These are phyloP conservation scores for Orussus abietinus DNA, from an alignment of 1,140 invertebrate species.

Conservation along the genomic window DNA sequence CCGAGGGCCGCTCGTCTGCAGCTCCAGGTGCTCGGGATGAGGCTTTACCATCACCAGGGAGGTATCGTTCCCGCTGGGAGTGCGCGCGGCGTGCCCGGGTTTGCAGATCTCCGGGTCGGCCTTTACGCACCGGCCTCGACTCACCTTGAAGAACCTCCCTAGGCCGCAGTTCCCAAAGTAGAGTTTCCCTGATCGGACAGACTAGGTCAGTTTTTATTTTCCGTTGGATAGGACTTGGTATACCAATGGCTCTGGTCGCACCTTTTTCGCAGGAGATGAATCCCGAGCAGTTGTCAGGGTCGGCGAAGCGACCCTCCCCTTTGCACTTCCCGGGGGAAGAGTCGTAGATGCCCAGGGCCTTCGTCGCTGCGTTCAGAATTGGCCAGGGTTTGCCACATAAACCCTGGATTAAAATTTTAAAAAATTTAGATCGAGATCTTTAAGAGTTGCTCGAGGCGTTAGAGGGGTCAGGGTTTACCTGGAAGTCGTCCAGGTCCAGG, in stretches of 20 bases:
- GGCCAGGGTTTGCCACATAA: constrained; percentile 66
- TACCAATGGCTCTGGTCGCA: too few relatives aligned
- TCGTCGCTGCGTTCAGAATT: constrained; percentile 58
- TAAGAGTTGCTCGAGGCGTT: not conserved
- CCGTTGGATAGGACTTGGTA: too few relatives aligned
- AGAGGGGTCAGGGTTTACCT: constrained; percentile 26
- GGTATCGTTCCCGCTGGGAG: too few relatives aligned
- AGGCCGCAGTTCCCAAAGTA: constrained; percentile 39
- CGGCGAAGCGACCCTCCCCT: constrained; percentile 54
- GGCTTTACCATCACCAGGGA: too few relatives aligned
- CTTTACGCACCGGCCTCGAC: constrained; percentile 26
- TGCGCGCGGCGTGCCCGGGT: constrained; percentile 26
- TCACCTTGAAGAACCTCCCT: constrained; percentile 34
- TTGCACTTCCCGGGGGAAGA: constrained; percentile 42
- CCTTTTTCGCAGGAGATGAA: constrained; percentile 67
- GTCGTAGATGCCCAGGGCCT: constrained; percentile 51
- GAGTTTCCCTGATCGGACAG: too few relatives aligned
- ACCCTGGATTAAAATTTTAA: constrained; percentile 42
- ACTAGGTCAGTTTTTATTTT: too few relatives aligned
- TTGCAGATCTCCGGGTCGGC: constrained; percentile 35
- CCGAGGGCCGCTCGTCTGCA: constrained; percentile 43
- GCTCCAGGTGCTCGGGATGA: too few relatives aligned
- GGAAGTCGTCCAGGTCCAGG: constrained; percentile 66
- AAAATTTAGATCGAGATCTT: not conserved
- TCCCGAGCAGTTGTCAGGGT: constrained; percentile 63